Evolutionary conservation across 1,140 invertebrate genomes (phyloP).

Genomic region (Diuraphis noxia): DNA sequence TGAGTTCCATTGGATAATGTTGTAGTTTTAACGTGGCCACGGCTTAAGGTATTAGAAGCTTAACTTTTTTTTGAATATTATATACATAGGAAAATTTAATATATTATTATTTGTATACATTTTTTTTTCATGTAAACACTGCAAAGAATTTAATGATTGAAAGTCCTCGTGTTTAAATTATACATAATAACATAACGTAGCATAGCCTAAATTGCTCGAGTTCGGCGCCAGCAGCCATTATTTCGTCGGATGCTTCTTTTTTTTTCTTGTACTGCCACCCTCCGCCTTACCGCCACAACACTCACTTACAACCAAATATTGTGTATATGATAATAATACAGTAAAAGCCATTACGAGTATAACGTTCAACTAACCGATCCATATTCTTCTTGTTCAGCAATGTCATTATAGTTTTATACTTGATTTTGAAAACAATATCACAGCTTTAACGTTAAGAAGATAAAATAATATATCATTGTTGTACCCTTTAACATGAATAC

Average conservation of each 20-base stretch:
- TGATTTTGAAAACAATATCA: not conserved
- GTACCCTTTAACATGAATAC: not conserved
- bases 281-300: not conserved
- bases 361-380: not conserved
- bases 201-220: conserved; percentile 23
- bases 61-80: not conserved
- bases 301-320: not conserved
- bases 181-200: not conserved
- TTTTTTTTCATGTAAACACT: not conserved
- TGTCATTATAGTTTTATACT: not conserved
- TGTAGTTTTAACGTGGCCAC: not conserved
- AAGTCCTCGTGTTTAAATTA: not conserved
- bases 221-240: conserved; percentile 34
- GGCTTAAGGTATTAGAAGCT: no score
- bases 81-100: not conserved
- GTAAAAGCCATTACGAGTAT: not conserved
- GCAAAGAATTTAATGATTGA: not conserved
- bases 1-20: not conserved
- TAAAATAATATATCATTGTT: not conserved
- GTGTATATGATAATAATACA: conserved; percentile 17
- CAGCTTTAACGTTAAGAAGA: not conserved
- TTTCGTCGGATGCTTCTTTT: not conserved
- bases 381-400: not conserved
- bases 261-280: conserved; percentile 6
- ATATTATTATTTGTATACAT: not conserved